Conservation (phyloP, 1,140 invertebrate genomes). For the Carcinoscorpius rotundicauda region DNA sequence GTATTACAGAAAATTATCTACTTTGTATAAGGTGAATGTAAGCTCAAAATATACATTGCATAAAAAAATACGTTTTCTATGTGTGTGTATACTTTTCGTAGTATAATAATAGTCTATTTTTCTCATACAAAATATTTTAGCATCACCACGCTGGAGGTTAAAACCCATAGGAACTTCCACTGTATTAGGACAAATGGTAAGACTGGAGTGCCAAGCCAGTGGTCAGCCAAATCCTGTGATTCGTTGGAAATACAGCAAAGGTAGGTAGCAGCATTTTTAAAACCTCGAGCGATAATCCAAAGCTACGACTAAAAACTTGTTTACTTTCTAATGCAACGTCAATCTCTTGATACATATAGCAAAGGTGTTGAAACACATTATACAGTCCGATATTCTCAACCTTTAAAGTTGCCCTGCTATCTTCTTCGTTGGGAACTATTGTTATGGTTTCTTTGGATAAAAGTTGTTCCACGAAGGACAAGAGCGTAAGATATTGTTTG, state of each 20-base stretch:
- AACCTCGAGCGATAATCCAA: no score
- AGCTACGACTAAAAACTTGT: no score
- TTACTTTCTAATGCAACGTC: no score
- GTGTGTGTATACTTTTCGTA: not conserved
- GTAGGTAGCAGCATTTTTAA: conserved; percentile 7
- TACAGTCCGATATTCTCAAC: no score
- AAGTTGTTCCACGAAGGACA: no score
- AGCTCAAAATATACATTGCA: not conserved
- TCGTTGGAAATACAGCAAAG: conserved; percentile 27
- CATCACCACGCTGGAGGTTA: conserved; percentile 25
- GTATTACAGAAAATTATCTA: not conserved
- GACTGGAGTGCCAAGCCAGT: conserved; percentile 26
- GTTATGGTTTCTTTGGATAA: no score
- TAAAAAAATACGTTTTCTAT: not conserved
- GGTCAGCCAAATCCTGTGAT: conserved; percentile 27
- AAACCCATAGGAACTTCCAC: conserved; percentile 22
- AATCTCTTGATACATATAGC: no score
- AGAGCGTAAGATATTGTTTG: no score
- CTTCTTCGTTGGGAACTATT: no score
- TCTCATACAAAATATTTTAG: conserved; percentile 6
- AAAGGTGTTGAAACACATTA: no score
- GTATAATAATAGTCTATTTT: no score
- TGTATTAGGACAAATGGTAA: conserved; percentile 21
- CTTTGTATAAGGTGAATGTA: not conserved
- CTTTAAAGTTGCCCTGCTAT: no score